Percentiles rank a stretch among this genome's conserved stretches.
Conservation (phyloP, 2,888 invertebrate species). For the Zaprionus bogoriensis region DNA sequence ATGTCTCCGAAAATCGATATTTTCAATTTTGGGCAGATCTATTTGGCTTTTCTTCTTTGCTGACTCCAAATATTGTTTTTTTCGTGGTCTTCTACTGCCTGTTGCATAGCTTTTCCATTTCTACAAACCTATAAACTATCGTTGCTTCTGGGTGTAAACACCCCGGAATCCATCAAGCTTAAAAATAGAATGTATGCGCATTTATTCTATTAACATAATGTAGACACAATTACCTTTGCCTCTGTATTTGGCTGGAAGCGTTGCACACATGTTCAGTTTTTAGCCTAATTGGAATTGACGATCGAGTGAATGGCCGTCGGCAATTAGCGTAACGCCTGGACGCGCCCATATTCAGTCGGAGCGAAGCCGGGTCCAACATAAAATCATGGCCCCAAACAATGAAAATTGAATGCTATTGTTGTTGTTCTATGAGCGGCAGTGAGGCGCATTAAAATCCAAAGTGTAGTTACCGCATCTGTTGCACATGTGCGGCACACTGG, state of each 20-base stretch:
- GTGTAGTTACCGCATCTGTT: slow-evolving; percentile 58
- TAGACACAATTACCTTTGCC: slow-evolving; percentile 17
- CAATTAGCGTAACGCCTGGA: slow-evolving; percentile 63
- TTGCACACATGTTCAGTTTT: slow-evolving; percentile 41
- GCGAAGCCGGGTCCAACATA: slow-evolving; percentile 29
- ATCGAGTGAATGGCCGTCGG: slow-evolving; percentile 47
- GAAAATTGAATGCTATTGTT: slow-evolving; percentile 36
- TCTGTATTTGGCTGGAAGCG: not conserved
- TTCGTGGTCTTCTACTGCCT: too few species aligned
- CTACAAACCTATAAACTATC: too few species aligned
- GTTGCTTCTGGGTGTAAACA: too few species aligned
- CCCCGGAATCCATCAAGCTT: slow-evolving; percentile 7
- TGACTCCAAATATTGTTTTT: too few species aligned
- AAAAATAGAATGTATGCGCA: slow-evolving; percentile 28
- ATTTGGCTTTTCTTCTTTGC: too few species aligned
- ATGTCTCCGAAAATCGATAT: too few species aligned
- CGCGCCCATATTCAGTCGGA: slow-evolving; percentile 46
- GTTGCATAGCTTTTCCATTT: too few species aligned
- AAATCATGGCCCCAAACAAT: slow-evolving; percentile 59
- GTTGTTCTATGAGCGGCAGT: slow-evolving; percentile 48
- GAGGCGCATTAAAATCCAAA: slow-evolving; percentile 64
- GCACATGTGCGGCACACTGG: slow-evolving; percentile 49
- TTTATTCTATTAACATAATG: slow-evolving; percentile 47
- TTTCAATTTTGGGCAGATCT: too few species aligned
- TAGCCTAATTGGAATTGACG: slow-evolving; percentile 56